Evolutionary conservation across 2,888 invertebrate species (phyloP), one percentile per base, ranked within the genome.

Genomic region (Drosophila mulleri): DNA sequence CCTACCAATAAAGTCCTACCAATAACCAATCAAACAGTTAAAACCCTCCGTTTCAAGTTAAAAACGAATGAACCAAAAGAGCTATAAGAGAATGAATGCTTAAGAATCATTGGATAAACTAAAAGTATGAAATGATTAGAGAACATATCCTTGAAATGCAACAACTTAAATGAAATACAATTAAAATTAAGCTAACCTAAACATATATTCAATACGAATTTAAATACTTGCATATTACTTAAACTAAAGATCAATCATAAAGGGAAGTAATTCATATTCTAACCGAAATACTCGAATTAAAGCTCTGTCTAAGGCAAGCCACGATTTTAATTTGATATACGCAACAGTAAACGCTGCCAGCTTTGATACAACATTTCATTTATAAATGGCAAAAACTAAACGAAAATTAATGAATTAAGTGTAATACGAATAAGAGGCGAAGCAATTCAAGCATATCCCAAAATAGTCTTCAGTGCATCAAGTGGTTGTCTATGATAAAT

Each of bases 31-130:
- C 35, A 48, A 53, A 74, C 82, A 79, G 62, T 81, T 86, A 66
- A 88, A 89, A 88, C 86, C 86, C 86, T 86, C 86, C 86, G 86
- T 86, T 86, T 88, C 89, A 88, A 79, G 89, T 89, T 88, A 64
- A 83, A 86, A 88, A 86, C 86, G 52, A 89, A 79, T 88, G 90
- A 90, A 89, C 86, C 90, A 90, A 86, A 89, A 83, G 57, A 69
- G 52, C 72, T 75, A 41, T 14, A 68, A 59, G 9, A 12, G 56
- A 72, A 39, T 53, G 56, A 72, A 39, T 53, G 66, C 72, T 65
- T 76, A 80, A 18, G 57, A 37, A 65, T 57, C 35, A 78, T 56
- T 60, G 65, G 37, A 69, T 64, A 66, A 69, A 50, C 41, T 64
- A 66, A 69, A 50, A 37, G 70, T 65, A 70, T 64, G 42, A 66